Evolutionary conservation across 2,113 vertebrate species (phyloP).

Genomic region (Oriolus oriolus): DNA sequence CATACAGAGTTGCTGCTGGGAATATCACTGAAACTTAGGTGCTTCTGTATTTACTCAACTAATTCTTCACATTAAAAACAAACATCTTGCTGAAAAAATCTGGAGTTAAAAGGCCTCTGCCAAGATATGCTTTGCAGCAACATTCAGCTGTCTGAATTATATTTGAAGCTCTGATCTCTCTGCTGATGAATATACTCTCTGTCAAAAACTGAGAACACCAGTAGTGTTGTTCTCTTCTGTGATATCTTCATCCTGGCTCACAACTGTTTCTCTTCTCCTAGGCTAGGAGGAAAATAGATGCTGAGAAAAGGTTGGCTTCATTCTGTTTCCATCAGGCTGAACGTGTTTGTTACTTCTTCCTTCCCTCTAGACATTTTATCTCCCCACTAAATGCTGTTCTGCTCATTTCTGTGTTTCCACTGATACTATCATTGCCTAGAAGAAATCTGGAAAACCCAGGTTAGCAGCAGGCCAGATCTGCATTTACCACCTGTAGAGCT

Average conservation of each 20-base stretch:
- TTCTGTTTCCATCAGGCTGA: not conserved
- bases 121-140: not conserved
- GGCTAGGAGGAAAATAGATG: not conserved
- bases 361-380: not conserved
- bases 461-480: not conserved
- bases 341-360: not conserved
- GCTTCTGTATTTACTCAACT: not conserved
- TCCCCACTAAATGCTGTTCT: not conserved
- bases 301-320: not conserved
- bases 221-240: not conserved
- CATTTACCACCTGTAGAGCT: not conserved
- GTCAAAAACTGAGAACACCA: not conserved
- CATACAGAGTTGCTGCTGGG: not conserved
- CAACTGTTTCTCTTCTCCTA: not conserved
- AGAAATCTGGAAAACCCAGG: not conserved
- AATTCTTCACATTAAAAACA: not conserved
- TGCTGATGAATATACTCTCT: not conserved
- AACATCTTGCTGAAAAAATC: not conserved
- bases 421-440: not conserved
- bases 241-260: not conserved
- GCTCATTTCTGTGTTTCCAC: not conserved
- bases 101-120: not conserved
- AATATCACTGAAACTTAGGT: not conserved
- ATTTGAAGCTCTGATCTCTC: not conserved
- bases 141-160: not conserved